These are phyloP conservation scores for Strigamia crassipes DNA, from an alignment of 2,888 invertebrate genomes.

Conservation along the genomic window DNA sequence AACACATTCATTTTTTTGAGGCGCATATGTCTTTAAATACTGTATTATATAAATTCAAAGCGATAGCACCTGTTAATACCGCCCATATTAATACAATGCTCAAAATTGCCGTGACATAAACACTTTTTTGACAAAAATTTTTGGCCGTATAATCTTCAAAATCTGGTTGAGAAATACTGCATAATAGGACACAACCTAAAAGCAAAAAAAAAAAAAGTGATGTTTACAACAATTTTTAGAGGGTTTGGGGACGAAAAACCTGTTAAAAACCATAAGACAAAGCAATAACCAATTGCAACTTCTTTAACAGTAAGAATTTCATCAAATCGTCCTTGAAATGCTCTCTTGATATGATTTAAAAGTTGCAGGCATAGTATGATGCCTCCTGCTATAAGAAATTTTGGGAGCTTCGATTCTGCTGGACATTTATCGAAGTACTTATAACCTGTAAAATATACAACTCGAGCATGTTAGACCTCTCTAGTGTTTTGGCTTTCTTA, in stretches of 20 bases:
- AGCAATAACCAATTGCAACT: neutral
- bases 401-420: neutral
- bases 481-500: neutral
- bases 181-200: neutral
- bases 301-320: neutral
- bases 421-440: neutral
- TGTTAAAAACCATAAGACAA: neutral
- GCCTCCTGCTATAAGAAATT: neutral
- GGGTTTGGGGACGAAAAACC: neutral
- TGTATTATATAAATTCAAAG: neutral
- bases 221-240: neutral
- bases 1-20: too few relatives aligned
- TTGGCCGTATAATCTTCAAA: neutral
- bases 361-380: neutral
- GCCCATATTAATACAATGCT: neutral
- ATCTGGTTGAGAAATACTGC: neutral
- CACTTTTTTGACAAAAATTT: neutral
- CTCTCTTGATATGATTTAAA: neutral
- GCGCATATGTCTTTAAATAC: neutral
- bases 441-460: neutral
- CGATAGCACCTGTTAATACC: neutral
- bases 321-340: neutral
- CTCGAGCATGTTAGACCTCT: too few relatives aligned
- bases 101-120: neutral
- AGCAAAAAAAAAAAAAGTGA: neutral